phyloP scores from a whole-genome alignment of 2,888 invertebrate species.

The Amphipoea lucens region DNA sequence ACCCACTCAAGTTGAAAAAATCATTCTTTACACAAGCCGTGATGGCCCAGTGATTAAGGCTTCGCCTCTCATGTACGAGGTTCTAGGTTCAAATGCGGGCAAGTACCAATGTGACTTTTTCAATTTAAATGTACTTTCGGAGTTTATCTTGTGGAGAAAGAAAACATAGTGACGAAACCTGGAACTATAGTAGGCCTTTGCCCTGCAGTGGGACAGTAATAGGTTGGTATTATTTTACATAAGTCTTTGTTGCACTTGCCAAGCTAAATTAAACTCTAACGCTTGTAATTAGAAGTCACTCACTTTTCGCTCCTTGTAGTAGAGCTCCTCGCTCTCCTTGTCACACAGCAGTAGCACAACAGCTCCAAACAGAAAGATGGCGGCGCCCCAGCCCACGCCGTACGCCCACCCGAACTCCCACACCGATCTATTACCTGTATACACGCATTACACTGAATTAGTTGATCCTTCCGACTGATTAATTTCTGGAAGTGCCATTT shows the following conservation, averaged over 20 bases:
- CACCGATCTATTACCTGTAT: slow-evolving; percentile 95
- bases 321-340: slow-evolving; percentile 99
- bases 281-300: slow-evolving; percentile 61
- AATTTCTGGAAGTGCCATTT: neutral
- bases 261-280: neutral
- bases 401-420: slow-evolving; percentile 99
- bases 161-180: neutral
- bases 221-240: neutral
- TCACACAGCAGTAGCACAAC: slow-evolving; percentile 98
- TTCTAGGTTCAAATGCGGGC: neutral
- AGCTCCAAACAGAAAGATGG: slow-evolving; percentile 98
- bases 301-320: slow-evolving; percentile 99
- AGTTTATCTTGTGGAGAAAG: neutral
- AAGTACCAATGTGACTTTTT: neutral
- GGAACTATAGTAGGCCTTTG: neutral
- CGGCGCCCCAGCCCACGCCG: slow-evolving; percentile 99
- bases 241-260: neutral
- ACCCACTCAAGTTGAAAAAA: neutral
- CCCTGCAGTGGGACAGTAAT: neutral
- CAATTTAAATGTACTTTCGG: no score
- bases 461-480: neutral
- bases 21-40: neutral
- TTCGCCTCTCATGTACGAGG: neutral
- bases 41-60: no score
- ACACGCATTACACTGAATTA: slow-evolving; percentile 4